Evolutionary conservation across 2,113 vertebrate genomes (phyloP).

Genomic region (Macaca nemestrina): DNA sequence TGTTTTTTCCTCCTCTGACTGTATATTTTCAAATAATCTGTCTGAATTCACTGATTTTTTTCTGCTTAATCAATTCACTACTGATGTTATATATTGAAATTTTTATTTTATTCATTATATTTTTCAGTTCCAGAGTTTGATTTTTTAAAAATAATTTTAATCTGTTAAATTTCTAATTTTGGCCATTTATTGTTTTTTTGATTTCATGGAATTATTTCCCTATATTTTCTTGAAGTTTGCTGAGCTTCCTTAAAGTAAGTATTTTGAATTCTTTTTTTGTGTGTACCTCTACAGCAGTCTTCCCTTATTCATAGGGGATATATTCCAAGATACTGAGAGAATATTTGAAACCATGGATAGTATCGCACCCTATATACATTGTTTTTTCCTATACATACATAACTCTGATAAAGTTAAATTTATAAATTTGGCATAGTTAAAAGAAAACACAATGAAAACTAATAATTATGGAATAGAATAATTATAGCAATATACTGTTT

Average conservation of each 20-base stretch:
- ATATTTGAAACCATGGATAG: neutral
- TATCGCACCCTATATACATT: neutral
- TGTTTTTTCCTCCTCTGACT: neutral
- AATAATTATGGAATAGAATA: neutral
- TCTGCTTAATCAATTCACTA: neutral
- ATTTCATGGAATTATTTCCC: neutral
- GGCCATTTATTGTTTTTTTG: neutral
- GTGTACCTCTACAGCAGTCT: neutral
- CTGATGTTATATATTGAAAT: neutral
- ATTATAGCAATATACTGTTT: neutral
- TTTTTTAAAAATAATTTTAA: neutral
- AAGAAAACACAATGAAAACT: neutral
- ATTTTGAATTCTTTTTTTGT: neutral
- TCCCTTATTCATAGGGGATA: neutral
- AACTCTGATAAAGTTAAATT: neutral
- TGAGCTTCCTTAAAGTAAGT: neutral
- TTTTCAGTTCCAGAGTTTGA: neutral
- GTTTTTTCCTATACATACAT: neutral
- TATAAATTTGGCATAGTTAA: neutral
- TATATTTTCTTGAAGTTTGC: neutral
- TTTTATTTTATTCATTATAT: neutral
- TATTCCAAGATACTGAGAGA: neutral
- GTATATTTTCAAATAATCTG: neutral
- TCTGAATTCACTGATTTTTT: neutral
- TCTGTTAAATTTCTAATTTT: neutral